Percentiles rank a stretch among this genome's conserved stretches.
Evolutionary conservation across 1,140 invertebrate genomes (phyloP).

Genomic region (Latrodectus geometricus): DNA sequence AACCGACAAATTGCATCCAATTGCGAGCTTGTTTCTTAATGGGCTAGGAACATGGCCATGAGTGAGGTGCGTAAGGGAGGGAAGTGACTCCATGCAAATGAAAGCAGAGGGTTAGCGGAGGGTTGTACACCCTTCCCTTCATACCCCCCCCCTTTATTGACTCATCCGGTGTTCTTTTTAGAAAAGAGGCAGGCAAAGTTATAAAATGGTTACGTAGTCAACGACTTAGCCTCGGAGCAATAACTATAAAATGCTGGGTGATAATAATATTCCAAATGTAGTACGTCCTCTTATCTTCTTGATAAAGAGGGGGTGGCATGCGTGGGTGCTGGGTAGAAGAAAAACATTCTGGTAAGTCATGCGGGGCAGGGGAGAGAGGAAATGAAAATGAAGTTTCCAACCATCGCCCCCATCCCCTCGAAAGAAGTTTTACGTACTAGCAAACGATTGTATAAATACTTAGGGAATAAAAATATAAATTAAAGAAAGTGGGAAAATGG

Average conservation of each 20-base stretch:
- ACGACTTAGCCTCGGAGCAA: slow-evolving; percentile 38
- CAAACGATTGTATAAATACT: neutral
- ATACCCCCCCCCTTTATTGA: slow-evolving; percentile 33
- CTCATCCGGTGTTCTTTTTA: slow-evolving; percentile 48
- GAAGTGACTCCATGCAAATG: slow-evolving; percentile 28
- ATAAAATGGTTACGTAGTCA: slow-evolving; percentile 52
- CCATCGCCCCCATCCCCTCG: slow-evolving; percentile 12
- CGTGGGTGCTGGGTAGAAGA: neutral
- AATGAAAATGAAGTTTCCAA: neutral
- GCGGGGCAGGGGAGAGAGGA: slow-evolving; percentile 4
- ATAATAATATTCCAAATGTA: slow-evolving; percentile 37
- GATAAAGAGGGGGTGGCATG: neutral
- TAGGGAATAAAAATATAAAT: slow-evolving; percentile 43
- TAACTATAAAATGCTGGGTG: slow-evolving; percentile 43
- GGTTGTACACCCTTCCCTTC: neutral
- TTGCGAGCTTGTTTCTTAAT: slow-evolving; percentile 9
- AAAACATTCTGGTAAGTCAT: neutral
- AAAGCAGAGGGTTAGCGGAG: neutral
- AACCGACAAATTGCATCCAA: slow-evolving; percentile 50
- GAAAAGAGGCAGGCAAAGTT: slow-evolving; percentile 26
- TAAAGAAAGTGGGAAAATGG: neutral
- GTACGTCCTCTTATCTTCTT: slow-evolving; percentile 17
- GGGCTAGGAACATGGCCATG: neutral
- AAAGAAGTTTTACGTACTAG: slow-evolving; percentile 8
- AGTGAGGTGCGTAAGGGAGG: neutral